phyloP scores from a whole-genome alignment of 2,888 invertebrate genomes.

The Globia sparganii region DNA sequence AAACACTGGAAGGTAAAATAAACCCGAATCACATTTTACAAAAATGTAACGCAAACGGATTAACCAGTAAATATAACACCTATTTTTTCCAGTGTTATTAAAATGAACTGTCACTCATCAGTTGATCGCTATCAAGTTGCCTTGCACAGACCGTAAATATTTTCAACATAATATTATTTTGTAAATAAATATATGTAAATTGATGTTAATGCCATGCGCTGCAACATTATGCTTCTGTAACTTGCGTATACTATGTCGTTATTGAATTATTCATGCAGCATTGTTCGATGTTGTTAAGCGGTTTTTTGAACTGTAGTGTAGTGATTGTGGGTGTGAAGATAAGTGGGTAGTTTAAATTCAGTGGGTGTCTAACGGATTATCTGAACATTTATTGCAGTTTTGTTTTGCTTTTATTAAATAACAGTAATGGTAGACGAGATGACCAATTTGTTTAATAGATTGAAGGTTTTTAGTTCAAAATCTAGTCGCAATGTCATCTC shows the following conservation, averaged over 20 bases:
- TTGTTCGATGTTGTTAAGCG: slow-evolving; percentile 41
- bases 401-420: slow-evolving; percentile 1
- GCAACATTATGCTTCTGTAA: slow-evolving; percentile 62
- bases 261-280: slow-evolving; percentile 71
- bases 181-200: slow-evolving; percentile 68
- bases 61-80: neutral
- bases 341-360: slow-evolving; percentile 41
- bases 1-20: slow-evolving; percentile 13
- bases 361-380: slow-evolving; percentile 31
- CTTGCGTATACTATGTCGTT: slow-evolving; percentile 46
- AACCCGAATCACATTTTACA: slow-evolving; percentile 14
- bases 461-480: too few species aligned
- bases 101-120: slow-evolving; percentile 38
- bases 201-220: slow-evolving; percentile 69
- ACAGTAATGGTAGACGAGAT: neutral
- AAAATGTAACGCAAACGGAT: neutral
- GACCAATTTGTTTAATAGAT: neutral
- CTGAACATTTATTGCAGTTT: slow-evolving; percentile 13
- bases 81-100: slow-evolving; percentile 18
- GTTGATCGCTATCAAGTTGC: neutral
- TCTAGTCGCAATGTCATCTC: neutral
- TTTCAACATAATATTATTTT: slow-evolving; percentile 31
- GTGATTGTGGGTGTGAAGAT: slow-evolving; percentile 25
- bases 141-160: slow-evolving; percentile 21
- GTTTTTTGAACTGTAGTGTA: slow-evolving; percentile 57